Evolutionary conservation across 2,888 invertebrate genomes (phyloP), one percentile per base, ranked within the genome.

Genomic region (Tubulanus polymorphus): DNA sequence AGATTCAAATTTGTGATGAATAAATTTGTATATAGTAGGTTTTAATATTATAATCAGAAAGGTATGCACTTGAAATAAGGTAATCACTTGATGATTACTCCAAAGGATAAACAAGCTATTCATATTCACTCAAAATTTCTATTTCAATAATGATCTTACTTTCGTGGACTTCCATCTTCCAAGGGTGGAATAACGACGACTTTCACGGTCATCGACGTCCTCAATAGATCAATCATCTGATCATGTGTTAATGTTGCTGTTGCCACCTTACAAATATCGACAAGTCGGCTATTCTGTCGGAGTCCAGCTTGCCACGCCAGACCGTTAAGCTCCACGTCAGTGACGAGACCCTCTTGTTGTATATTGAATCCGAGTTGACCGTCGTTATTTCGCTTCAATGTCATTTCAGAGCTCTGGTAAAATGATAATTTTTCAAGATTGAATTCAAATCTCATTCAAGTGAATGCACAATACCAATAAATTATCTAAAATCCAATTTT

Each of bases 311-410:
- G 79, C 77, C 80, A 83, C 32, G 83, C 82, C 63, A 79, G 75
- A 35, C 82, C 81, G 61, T 79, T 79, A 59, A 75, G 84, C 75
- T 93, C 93, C n/a, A 94, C 93, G 70, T 93, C 89, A 2, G 93
- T 93, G 29, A 95, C 92, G 26, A 95, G 86, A 2, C 95, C 95
- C 51, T 93, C 93, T 18, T 90, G 90, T 72, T 93, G 92, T 35
- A 93, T 91, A 64, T 83, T 81, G 66, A 83, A 83, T 15, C 92
- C 93, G 48, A 94, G 84, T 74, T 93, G 93, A 15, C 90, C 88
- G 67, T 89, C 84, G 51, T 86, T 85, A 73, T 91, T 93, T 23
- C 93, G 83, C 69, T 88, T 86, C 58, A 93, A 83, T 53, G 88
- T 87, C 67, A 91, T 81, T 79, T 94, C 93, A 65, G 88, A 85